Evolutionary conservation across 2,797 vertebrate species (phyloP), one percentile per base, ranked within the genome.

Genomic region (Gymnopithys bicolor): DNA sequence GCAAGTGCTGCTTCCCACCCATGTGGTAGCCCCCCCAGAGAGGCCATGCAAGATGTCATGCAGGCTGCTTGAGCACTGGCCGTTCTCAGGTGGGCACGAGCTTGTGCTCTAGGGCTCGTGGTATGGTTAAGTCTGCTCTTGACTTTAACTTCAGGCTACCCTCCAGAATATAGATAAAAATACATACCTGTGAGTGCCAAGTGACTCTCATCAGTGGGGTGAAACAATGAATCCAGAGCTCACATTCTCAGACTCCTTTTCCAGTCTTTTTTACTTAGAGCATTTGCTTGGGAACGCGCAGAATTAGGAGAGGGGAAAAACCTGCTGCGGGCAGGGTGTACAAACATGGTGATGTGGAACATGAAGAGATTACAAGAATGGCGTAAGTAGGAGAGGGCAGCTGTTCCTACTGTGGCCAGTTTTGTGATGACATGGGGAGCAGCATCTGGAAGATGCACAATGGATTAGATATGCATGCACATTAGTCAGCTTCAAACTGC

Each of bases 1-100:
- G 52, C 30, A 39, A n/a, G 39, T 10, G 7, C 30, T 53, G 18
- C 32, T 22, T 70, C 37, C 60, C 4, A 14, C 10, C 7, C 1
- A 0, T 11, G 21, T 7, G 7, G 10, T 6, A 19, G 35, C 12
- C 10, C 19, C 19, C 37, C 6, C 4, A 10, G 35, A 35, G 76
- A 33, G 71, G 19, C 45, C 1, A 3, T 24, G 46, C 49, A 37
- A 55, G 30, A 30, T 49, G 28, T 43, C 1, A 5, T 32, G 12
- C 9, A 27, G 49, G 27, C 28, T 56, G 53, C 28, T 87, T 1
- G 0, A 32, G 25, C 64, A 53, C 19, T 11, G 1, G 33, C 37
- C 39, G 30, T 53, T 16, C 69, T 80, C 6, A 2, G 10, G 58
- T 6, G 13, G 32, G 15, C 17, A 1, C 2, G 3, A 7, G 13